These are phyloP conservation scores for Suillia variegata DNA, from an alignment of 2,888 invertebrate species.

Conservation along the genomic window DNA sequence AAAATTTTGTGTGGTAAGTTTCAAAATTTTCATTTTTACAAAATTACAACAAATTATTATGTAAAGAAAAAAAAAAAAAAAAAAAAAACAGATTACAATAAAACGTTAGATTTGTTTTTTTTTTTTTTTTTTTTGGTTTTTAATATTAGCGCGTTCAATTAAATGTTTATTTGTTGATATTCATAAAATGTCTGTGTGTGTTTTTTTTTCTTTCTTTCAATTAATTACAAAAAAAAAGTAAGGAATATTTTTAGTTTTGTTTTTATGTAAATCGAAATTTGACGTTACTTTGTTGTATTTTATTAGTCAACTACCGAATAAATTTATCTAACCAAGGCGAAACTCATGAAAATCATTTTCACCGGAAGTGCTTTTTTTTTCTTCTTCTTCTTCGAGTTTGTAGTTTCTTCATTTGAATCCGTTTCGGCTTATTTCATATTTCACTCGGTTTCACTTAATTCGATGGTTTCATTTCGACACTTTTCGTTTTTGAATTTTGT, in stretches of 20 bases:
- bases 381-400: no score
- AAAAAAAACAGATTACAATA: slow-evolving; percentile 22
- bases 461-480: no score
- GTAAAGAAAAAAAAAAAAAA: slow-evolving; percentile 23
- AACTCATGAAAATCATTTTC: slow-evolving; percentile 13
- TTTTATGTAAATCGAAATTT: slow-evolving; percentile 16
- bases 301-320: no score
- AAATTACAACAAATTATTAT: slow-evolving; percentile 22
- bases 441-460: no score
- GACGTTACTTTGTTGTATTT: slow-evolving; percentile 17
- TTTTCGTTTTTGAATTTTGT: no score
- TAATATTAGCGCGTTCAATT: slow-evolving; percentile 11
- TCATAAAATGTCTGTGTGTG: slow-evolving; percentile 6
- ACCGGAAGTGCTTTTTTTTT: no score
- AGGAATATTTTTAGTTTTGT: not conserved
- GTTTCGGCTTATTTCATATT: no score
- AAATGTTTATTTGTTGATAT: slow-evolving; percentile 21
- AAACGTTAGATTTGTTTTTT: slow-evolving; percentile 28
- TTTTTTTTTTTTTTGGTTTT: slow-evolving; percentile 42
- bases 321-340: slow-evolving; percentile 7
- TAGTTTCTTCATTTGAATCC: no score
- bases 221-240: no score
- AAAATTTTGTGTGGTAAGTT: slow-evolving; percentile 63
- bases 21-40: slow-evolving; percentile 50
- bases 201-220: slow-evolving; percentile 8